A percentile compares a stretch with the other conserved stretches of the same genome.
phyloP scores from a whole-genome alignment of 2,888 invertebrate species.

The Drosophila nr. fundita region DNA sequence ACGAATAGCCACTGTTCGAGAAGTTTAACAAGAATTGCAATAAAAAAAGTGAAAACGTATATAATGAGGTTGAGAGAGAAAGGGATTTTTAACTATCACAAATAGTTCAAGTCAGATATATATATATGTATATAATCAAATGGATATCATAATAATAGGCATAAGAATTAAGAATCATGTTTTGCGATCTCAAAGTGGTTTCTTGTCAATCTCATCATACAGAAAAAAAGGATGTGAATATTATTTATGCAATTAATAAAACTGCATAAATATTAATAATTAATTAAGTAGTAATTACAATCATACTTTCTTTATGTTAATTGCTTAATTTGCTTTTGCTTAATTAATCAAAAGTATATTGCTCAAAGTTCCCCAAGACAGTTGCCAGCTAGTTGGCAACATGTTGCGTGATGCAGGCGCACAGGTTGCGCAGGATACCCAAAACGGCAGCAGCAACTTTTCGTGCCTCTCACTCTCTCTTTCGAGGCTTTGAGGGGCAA shows the following conservation, averaged over 20 bases:
- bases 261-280: background rate
- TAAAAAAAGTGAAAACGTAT: background rate
- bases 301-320: background rate
- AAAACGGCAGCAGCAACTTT: slow-evolving; percentile 4
- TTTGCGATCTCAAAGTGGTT: background rate
- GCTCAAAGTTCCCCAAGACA: background rate
- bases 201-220: background rate
- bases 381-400: slow-evolving; percentile 9
- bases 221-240: no score
- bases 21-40: background rate
- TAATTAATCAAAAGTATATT: background rate
- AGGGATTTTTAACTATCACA: background rate
- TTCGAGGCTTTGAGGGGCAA: background rate
- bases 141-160: background rate
- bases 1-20: background rate
- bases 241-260: no score
- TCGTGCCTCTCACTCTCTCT: background rate
- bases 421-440: slow-evolving; percentile 23
- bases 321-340: background rate
- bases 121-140: no score
- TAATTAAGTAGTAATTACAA: background rate
- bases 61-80: background rate
- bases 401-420: slow-evolving; percentile 29
- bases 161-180: background rate
- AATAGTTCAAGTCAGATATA: background rate